Evolutionary conservation across 2,888 invertebrate species (phyloP), one percentile per base, ranked within the genome.

Genomic region (Ophonus ardosiacus): DNA sequence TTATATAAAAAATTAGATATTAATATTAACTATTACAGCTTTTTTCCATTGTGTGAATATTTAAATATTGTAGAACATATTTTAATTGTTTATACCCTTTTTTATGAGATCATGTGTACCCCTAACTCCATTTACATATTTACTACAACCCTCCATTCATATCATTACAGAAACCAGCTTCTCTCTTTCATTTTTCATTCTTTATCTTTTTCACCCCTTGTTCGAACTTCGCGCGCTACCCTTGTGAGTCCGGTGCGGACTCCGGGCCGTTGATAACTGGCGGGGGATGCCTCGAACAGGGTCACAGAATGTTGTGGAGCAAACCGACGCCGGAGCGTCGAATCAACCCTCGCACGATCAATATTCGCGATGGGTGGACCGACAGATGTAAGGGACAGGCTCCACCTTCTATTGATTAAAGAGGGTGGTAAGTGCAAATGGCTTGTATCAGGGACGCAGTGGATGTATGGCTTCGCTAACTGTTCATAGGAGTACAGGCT

Each of bases 261-360:
- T 84, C 84, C 84, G 78, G 84, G 51, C 59, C 31, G 51, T 78
- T 65, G 63, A 78, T 63, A 43, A 65, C 65, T 84, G 84, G 21
- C 84, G 84, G 84, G 84, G 84, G 84, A 84, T 84, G 84, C 84
- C 65, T 13, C 51, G 40, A 31, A 13, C 31, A 76, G 65, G 84
- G 17, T 40, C 18, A 51, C 63, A 84, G 43, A 17, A 56, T 24
- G 56, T 0, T 31, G 24, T 61, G 18, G 59, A 83, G 84, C 10
- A 10, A 24, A 61, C 15, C 78, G 84, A 78, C 78, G 84, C 74
- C 78, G 61, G 24, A 61, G 24, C 74, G 78, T 84, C 84, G 24
- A 76, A 24, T 21, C n/a, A 63, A 65, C 78, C 84, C 84, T 78
- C 59, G 82, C 57, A 17, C 76, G 84, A 84, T 84, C 84, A 84